A percentile compares a stretch with the other conserved stretches of the same genome.
Evolutionary conservation across 2,113 vertebrate genomes (phyloP).

Genomic region (Ctenomys sociabilis): DNA sequence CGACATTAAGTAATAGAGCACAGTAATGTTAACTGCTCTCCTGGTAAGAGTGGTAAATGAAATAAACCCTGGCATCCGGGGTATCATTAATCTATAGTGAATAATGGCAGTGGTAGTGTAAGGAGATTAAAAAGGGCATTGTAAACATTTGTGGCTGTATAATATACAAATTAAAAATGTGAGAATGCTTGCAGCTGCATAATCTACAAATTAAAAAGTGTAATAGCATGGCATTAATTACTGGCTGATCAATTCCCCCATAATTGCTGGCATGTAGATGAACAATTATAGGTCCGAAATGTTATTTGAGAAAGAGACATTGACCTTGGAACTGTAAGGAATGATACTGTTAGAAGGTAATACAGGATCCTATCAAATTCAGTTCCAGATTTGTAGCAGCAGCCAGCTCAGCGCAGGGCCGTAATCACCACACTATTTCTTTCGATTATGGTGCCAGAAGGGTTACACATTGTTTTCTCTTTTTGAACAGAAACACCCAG

Average conservation of each 20-base stretch:
- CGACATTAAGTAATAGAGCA: slow-evolving; percentile 90
- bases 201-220: slow-evolving; percentile 93
- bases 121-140: slow-evolving; percentile 93
- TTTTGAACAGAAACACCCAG: slow-evolving; percentile 79
- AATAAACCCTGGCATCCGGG: slow-evolving; percentile 87
- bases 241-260: slow-evolving; percentile 89
- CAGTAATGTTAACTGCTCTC: slow-evolving; percentile 91
- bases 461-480: slow-evolving; percentile 79
- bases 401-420: slow-evolving; percentile 63
- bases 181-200: slow-evolving; percentile 90
- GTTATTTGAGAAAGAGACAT: slow-evolving; percentile 90
- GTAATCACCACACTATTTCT: slow-evolving; percentile 80
- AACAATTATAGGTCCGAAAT: slow-evolving; percentile 90
- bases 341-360: slow-evolving; percentile 86
- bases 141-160: slow-evolving; percentile 93
- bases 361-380: slow-evolving; percentile 84
- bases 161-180: slow-evolving; percentile 93
- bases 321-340: slow-evolving; percentile 91
- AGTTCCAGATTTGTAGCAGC: slow-evolving; percentile 75
- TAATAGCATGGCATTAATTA: slow-evolving; percentile 92
- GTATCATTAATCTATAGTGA: slow-evolving; percentile 91
- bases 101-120: slow-evolving; percentile 89
- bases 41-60: slow-evolving; percentile 90
- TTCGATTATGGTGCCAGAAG: slow-evolving; percentile 72
- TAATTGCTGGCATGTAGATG: slow-evolving; percentile 91